phyloP scores from a whole-genome alignment of 2,797 vertebrate species.

The Mareca strepera region DNA sequence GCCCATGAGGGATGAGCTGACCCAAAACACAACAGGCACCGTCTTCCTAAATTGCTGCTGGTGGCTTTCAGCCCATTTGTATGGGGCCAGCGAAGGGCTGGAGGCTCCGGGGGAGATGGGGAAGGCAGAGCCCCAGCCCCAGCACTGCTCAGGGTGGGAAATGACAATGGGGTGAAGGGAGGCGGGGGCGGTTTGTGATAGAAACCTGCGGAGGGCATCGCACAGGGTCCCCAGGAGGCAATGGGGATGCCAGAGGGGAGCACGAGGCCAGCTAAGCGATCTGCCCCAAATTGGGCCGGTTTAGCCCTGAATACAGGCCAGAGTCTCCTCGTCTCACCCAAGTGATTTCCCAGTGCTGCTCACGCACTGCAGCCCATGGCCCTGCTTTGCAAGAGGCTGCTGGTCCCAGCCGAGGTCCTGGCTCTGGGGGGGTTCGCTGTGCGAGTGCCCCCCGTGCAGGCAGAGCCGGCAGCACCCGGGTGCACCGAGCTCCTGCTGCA shows the following conservation, averaged over 20 bases:
- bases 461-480: background rate
- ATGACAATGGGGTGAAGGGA: background rate
- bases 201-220: background rate
- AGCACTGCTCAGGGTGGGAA: background rate
- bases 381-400: background rate
- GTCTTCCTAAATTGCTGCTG: background rate
- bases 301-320: background rate
- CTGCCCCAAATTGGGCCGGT: background rate
- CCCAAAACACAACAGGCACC: background rate
- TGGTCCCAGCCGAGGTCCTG: fast-evolving
- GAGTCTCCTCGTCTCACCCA: background rate
- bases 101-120: background rate
- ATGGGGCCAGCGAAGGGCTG: background rate
- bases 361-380: background rate
- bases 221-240: background rate
- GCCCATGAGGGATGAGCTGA: background rate
- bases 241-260: background rate
- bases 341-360: fast-evolving
- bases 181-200: fast-evolving
- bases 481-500: background rate
- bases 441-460: background rate
- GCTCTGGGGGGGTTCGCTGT: background rate
- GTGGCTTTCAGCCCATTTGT: no score
- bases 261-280: fast-evolving
- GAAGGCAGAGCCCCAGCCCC: background rate